Conservation (phyloP, 2,113 vertebrate genomes). For the Cisticola juncidis region DNA sequence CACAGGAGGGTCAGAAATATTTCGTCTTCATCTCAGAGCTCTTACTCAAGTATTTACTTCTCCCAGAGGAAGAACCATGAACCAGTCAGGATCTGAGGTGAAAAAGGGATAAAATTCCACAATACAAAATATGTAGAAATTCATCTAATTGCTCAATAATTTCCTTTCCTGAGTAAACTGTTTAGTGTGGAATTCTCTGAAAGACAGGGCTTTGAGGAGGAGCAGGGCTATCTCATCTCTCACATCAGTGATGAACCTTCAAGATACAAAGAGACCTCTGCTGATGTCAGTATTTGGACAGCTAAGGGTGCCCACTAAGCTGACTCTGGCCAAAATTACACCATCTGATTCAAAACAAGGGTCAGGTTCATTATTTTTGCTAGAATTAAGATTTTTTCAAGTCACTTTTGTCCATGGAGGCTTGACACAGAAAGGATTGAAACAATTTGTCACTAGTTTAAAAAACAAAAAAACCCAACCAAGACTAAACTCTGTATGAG, state of each 20-base stretch:
- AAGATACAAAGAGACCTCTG: not conserved
- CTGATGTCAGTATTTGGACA: not conserved
- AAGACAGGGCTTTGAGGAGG: not conserved
- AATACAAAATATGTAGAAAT: not conserved
- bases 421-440: not conserved
- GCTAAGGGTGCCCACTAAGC: not conserved
- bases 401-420: not conserved
- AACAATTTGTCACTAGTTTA: not conserved
- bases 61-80: not conserved
- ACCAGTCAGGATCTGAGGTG: not conserved
- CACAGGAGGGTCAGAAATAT: not conserved
- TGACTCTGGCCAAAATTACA: not conserved
- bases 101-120: not conserved
- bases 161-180: not conserved
- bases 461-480: not conserved
- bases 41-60: not conserved
- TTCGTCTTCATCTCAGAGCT: not conserved
- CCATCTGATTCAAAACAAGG: not conserved
- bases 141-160: not conserved
- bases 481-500: not conserved
- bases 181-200: not conserved
- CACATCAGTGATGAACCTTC: not conserved
- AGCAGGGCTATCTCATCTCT: accelerated
- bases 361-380: not conserved
- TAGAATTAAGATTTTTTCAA: not conserved